Evolutionary conservation across 2,797 vertebrate genomes (phyloP), one percentile per base, ranked within the genome.

Genomic region (Carduelis carduelis): DNA sequence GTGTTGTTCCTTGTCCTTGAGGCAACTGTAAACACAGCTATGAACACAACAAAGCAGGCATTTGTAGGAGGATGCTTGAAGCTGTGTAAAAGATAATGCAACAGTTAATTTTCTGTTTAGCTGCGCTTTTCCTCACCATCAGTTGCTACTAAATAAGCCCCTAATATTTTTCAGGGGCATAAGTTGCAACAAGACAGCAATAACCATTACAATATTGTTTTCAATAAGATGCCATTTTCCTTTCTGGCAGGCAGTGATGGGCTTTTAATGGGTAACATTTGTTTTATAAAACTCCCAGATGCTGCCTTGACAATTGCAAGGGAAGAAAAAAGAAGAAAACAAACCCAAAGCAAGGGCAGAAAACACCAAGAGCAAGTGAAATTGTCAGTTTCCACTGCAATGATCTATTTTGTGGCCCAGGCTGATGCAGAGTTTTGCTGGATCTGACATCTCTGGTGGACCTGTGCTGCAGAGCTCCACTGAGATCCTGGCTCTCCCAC

Each of bases 241-340:
- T 96, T 85, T 95, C 83, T 83, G 83, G 82, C 88, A 95, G 82
- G 85, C 76, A 90, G 86, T 28, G 26, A 50, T 72, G 61, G 21
- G 43, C 14, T 95, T 95, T 95, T 97, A 95, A 95, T 94, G 80
- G 43, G 43, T 34, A 94, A 72, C 86, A 94, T 95, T 97, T 96
- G 90, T 96, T 95, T 90, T 85, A 60, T 71, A 69, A 92, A 82
- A 86, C 68, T 83, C 74, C 63, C 93, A 96, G 95, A 96, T 97
- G 90, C 91, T 95, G 93, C 53, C 50, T 60, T 93, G 78, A 95
- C 82, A 95, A 81, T 66, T 91, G 75, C 66, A 92, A 77, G 65
- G 43, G 46, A 80, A 90, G 53, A 64, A 85, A 53, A 95, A 39
- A 81, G 49, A 70, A 34, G 39, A 71, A 96, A 96, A 91, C 57